Base-by-base conservation (phyloP, 2,888 invertebrate genomes). In the Spodoptera littoralis region DNA sequence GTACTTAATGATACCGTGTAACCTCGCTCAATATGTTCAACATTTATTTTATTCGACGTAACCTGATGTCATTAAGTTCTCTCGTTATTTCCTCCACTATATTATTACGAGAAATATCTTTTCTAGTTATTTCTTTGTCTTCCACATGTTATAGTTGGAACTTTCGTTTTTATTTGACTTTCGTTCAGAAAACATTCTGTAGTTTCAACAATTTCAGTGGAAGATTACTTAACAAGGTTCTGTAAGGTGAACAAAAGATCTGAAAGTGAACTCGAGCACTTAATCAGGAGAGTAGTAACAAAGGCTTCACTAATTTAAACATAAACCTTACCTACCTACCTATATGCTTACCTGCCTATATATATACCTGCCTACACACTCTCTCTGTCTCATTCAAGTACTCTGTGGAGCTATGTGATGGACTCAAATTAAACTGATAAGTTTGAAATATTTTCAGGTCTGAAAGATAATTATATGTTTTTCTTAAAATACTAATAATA, bases 271-370 rank as follows among this genome's bases (percentile, higher is more conserved):
- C 46, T 44, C n/a, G n/a, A 44, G 49, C 11, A 54, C 58, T 58
- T 60, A 62, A 53, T 62, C 54, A 50, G 49, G 30, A 42, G 58
- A 54, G 41, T 53, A 50, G 45, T 43, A 18, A 71, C 65, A 70
- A 59, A 75, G 55, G 52, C 55, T 49, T 30, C 8, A 12, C 24
- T 63, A 63, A 63, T 76, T 70, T 55, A 75, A 46, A 70, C 71
- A 47, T 58, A 30, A 51, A 48, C 27, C 9, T 5, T 36, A 27
- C 48, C 13, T 43, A 58, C 27, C 44, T 30, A 12, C 4, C 27
- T 53, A 5, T 11, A 30, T 24, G 2, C 22, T 51, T 22, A 12
- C 42, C 13, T 48, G 42, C 24, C 18, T 44, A 3, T n/a, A 18
- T 27, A 12, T 30, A 27, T 18, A 27, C 43, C 13, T 50, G 4